phyloP scores from a whole-genome alignment of 2,888 invertebrate genomes.

The Leptodirus hochenwartii region DNA sequence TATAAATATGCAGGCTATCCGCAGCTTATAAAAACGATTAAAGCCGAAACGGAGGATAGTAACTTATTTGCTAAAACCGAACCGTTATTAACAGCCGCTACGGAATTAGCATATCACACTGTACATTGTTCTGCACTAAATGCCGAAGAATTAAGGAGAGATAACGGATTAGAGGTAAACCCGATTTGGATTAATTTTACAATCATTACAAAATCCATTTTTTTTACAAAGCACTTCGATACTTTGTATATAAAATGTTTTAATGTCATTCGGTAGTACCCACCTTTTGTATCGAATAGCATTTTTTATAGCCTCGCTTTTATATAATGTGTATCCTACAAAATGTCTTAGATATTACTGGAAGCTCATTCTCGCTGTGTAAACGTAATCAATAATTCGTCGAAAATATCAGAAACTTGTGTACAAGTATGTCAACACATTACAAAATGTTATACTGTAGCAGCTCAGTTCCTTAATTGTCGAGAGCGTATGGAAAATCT shows the following conservation, averaged over 20 bases:
- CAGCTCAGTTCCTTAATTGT: constrained; percentile 83
- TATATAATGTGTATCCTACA: not conserved
- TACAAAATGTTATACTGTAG: constrained; percentile 86
- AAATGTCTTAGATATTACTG: constrained; percentile 42
- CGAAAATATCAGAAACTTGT: constrained; percentile 57
- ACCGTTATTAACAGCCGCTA: constrained; percentile 76
- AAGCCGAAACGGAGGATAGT: constrained; percentile 84
- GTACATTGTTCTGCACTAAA: constrained; percentile 92
- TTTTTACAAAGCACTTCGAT: not conserved
- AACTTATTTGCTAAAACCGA: constrained; percentile 74
- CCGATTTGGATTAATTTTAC: not conserved
- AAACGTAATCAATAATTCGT: constrained; percentile 66
- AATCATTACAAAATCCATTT: not conserved
- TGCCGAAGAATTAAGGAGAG: constrained; percentile 90
- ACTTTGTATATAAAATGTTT: no score
- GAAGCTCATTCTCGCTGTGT: constrained; percentile 91
- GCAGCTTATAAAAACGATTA: constrained; percentile 87
- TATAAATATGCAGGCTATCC: constrained; percentile 99
- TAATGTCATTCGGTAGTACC: no score
- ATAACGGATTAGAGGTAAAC: constrained; percentile 70
- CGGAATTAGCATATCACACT: constrained; percentile 90
- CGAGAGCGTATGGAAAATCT: constrained; percentile 72
- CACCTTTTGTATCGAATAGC: constrained; percentile 1
- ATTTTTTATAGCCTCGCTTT: not conserved
- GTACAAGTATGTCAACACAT: constrained; percentile 86